Evolutionary conservation across 2,888 invertebrate genomes (phyloP), one percentile per base, ranked within the genome.

Genomic region (Coenonympha arcania): DNA sequence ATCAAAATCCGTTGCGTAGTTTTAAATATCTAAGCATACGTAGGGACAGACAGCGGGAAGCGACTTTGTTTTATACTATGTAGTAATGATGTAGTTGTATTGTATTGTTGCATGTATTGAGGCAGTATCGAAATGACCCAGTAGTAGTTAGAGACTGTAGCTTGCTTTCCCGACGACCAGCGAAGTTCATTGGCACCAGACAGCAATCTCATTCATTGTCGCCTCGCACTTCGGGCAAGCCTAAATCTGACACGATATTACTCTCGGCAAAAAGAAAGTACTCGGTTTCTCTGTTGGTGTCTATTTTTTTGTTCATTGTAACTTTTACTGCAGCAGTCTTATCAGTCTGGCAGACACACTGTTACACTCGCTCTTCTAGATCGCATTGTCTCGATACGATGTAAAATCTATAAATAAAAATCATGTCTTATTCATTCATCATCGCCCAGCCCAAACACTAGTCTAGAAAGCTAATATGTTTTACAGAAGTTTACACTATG

Each of bases 161-260:
- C 73, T 76, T 75, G 77, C 79, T 80, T 80, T 80, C 79, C 78
- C 77, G 70, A 50, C 73, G 69, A 69, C 69, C 69, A 68, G 69
- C 69, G 73, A 78, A 82, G 82, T 82, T 83, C 82, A 81, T 82
- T 81, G 80, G 78, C 80, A 79, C 71, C 67, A 58, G 57, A 58
- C 62, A 57, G 61, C 59, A 63, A 58, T 62, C 63, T 62, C 62
- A 58, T 65, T 64, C 61, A 58, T 65, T 62, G 60, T 50, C 63
- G 59, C 63, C 62, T 61, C 60, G 57, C 64, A 56, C 61, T 59
- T 57, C 58, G 61, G 63, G 65, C 68, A 69, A 70, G 69, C 73
- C 73, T 77, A 76, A 78, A 75, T 74, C 74, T 74, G 71, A 73
- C 71, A 71, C 68, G 68, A 72, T 72, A 75, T 73, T 73, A 70